Evolutionary conservation across 1,140 invertebrate species (phyloP), one percentile per base, ranked within the genome.

Genomic region (Mizuhopecten yessoensis): DNA sequence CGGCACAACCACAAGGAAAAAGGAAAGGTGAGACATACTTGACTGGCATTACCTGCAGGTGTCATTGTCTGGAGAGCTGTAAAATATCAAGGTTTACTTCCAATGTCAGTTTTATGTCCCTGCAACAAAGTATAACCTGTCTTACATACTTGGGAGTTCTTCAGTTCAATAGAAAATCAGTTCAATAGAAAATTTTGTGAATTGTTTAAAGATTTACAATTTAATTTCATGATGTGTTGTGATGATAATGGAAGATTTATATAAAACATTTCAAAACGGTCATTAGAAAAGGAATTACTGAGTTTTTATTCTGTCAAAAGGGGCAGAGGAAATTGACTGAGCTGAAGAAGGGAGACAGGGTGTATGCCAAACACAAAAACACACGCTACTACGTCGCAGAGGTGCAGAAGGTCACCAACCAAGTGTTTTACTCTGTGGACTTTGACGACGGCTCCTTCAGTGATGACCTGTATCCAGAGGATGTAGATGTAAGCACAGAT

Each of bases 381-480:
- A 97, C 96, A 0, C 96, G 97, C 34, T 98, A 97, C 95, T 98
- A 98, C 95, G 96, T 97, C 91, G 97, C 97, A 15, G 97, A 95
- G 89, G 97, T 98, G 17, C 92, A 96, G 0, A 96, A 97, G 29
- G 97, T 97, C 33, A 95, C 97, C 36, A 95, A 96, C 34, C 96
- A 97, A 34, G 94, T 97, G 34, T 97, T 97, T 93, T 97, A 97
- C 93, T 97, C 97, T 94, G 97, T 98, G 3, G 97, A 97, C 34
- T 98, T 98, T 95, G 97, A 97, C 75, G 98, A 98, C 95, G 97
- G 97, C 7, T 98, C 97, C 86, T 97, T 97, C 92, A 97, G 97
- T 87, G 97, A 97, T 88, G 97, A 98, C 95, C 94, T 97, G 3
- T 97, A 96, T 90, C 97, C 97, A 45, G 96, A 97, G 92, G 96